A percentile compares a stretch with the other conserved stretches of the same genome.
These are phyloP conservation scores for Apostichopus japonicus DNA, from an alignment of 35 echinoderm and acorn worm species.

Conservation along the genomic window DNA sequence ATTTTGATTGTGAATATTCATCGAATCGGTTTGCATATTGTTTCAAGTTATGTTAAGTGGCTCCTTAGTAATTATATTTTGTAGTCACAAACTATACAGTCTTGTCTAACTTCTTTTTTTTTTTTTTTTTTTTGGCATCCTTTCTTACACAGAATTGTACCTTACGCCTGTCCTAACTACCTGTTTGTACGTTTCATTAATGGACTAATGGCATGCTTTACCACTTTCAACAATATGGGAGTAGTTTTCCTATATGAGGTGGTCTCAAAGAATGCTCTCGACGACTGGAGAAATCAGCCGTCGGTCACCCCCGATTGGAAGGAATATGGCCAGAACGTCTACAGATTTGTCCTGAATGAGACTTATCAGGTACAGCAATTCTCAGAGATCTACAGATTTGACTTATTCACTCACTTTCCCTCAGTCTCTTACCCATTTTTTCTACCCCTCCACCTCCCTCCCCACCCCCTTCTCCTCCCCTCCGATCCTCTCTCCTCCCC, in stretches of 20 bases:
- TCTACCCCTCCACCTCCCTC: too few species aligned
- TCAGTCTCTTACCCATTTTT: background rate
- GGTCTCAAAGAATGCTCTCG: constrained; percentile 36
- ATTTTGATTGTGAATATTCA: too few species aligned
- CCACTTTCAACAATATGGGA: constrained; percentile 65
- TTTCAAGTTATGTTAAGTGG: too few species aligned
- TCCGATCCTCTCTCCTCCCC: too few species aligned
- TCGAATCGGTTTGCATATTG: too few species aligned
- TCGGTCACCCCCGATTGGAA: background rate
- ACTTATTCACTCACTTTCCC: background rate
- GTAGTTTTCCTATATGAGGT: constrained; percentile 58
- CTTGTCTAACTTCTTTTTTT: background rate
- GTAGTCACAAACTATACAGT: background rate
- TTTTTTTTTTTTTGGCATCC: background rate
- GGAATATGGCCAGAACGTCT: background rate
- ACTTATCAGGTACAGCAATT: constrained; percentile 19
- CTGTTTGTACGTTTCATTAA: constrained; percentile 54
- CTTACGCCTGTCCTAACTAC: constrained; percentile 66
- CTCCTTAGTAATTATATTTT: background rate
- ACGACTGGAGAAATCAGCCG: constrained; percentile 65
- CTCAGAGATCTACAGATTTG: background rate
- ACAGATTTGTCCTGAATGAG: background rate
- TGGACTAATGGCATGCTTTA: constrained; percentile 63
- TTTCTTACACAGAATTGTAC: constrained; percentile 58
- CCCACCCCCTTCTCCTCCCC: too few species aligned